phyloP scores from a whole-genome alignment of 2,113 vertebrate genomes.

The Dryoscopus gambensis region DNA sequence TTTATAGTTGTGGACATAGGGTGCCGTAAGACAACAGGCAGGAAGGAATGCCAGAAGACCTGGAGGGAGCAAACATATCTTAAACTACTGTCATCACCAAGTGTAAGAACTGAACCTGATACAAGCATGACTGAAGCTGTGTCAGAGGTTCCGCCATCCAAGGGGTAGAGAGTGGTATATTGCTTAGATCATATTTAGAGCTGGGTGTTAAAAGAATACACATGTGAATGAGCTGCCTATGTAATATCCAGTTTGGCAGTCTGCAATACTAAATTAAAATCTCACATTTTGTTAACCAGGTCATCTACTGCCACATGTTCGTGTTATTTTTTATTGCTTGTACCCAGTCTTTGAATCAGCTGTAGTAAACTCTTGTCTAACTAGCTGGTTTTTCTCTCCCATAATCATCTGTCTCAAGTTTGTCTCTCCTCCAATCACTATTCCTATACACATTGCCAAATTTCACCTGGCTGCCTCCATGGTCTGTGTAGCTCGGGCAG shows the following conservation, averaged over 20 bases:
- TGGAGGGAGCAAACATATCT: background rate
- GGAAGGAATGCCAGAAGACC: background rate
- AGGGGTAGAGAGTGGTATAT: background rate
- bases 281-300: background rate
- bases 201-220: background rate
- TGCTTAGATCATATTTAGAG: background rate
- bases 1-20: background rate
- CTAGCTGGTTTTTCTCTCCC: background rate
- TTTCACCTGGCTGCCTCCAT: background rate
- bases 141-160: background rate
- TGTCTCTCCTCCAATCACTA: background rate
- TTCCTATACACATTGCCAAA: background rate
- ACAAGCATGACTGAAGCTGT: background rate
- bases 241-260: background rate
- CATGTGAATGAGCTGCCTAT: background rate
- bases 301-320: background rate
- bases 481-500: background rate
- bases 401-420: accelerated
- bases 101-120: background rate
- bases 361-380: background rate
- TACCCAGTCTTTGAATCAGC: background rate
- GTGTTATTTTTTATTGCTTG: background rate
- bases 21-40: background rate
- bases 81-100: background rate
- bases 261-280: background rate